Percentiles rank a stretch among this genome's conserved stretches.
phyloP scores from a whole-genome alignment of 2,113 vertebrate genomes.

The Carassius auratus region DNA sequence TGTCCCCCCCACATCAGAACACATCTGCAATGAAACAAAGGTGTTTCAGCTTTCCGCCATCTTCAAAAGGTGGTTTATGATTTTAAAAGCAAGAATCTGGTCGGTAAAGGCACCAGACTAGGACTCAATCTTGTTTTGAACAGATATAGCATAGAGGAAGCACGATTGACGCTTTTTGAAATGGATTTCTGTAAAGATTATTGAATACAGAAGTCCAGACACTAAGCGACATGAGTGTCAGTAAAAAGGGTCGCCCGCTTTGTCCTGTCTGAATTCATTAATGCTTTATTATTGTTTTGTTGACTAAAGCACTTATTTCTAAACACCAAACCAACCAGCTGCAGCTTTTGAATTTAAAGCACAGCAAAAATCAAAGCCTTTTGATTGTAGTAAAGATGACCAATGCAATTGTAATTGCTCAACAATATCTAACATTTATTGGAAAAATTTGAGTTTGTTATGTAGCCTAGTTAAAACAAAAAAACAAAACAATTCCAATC shows the following conservation, averaged over 20 bases:
- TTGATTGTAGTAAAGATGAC: background rate
- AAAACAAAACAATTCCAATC: conserved; percentile 15
- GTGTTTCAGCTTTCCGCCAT: too few relatives aligned
- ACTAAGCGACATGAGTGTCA: too few relatives aligned
- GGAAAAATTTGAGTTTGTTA: background rate
- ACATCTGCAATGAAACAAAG: background rate
- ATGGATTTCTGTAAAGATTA: too few relatives aligned
- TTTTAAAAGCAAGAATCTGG: too few relatives aligned
- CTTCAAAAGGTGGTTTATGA: too few relatives aligned
- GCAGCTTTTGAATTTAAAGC: background rate
- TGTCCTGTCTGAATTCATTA: background rate
- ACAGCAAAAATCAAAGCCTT: background rate
- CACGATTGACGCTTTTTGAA: too few relatives aligned
- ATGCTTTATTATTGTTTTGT: background rate
- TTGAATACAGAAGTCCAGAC: too few relatives aligned
- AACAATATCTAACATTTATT: background rate
- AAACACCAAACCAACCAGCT: background rate
- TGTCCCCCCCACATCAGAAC: background rate
- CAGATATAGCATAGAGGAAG: too few relatives aligned
- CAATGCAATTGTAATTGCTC: background rate
- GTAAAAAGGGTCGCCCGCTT: background rate
- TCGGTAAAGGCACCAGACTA: too few relatives aligned
- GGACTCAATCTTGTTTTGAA: too few relatives aligned
- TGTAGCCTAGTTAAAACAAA: conserved; percentile 8
- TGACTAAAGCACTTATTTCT: background rate